phyloP scores from a whole-genome alignment of 2,888 invertebrate genomes.

The Phaonia tiefii region DNA sequence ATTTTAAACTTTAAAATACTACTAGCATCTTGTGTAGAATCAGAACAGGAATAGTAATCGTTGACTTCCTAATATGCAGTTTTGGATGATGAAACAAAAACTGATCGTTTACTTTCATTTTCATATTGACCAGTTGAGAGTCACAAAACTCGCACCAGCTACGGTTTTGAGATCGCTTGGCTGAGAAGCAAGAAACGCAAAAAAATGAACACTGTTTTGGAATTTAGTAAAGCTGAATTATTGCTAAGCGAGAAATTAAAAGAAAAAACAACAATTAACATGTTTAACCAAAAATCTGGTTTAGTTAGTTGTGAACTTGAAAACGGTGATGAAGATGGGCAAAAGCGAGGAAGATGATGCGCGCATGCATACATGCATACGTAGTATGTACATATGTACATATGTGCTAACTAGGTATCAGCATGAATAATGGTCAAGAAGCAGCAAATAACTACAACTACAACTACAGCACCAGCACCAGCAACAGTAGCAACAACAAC shows the following conservation, averaged over 20 bases:
- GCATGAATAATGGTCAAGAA: not conserved
- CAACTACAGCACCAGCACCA: not conserved
- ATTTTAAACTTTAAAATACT: too few relatives aligned
- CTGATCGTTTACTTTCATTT: too few relatives aligned
- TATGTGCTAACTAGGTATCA: not conserved
- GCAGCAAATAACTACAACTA: not conserved
- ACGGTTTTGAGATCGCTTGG: too few relatives aligned
- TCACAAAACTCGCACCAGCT: too few relatives aligned
- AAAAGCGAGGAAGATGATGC: not conserved
- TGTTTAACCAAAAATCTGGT: slow-evolving; percentile 9
- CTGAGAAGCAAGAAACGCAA: not conserved
- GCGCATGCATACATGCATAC: not conserved
- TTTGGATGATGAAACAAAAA: too few relatives aligned
- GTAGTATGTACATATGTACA: too few relatives aligned
- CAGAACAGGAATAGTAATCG: too few relatives aligned
- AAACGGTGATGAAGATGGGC: not conserved
- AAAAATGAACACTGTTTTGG: not conserved
- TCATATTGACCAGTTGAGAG: too few relatives aligned
- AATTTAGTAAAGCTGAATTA: not conserved
- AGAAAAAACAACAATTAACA: slow-evolving; percentile 9
- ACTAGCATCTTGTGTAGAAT: too few relatives aligned
- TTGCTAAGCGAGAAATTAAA: not conserved
- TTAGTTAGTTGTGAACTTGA: slow-evolving; percentile 17
- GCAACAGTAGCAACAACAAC: not conserved
- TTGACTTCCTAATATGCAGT: too few relatives aligned